These are phyloP conservation scores for Lithophane semibrunnea DNA, from an alignment of 2,888 invertebrate genomes.

Conservation along the genomic window DNA sequence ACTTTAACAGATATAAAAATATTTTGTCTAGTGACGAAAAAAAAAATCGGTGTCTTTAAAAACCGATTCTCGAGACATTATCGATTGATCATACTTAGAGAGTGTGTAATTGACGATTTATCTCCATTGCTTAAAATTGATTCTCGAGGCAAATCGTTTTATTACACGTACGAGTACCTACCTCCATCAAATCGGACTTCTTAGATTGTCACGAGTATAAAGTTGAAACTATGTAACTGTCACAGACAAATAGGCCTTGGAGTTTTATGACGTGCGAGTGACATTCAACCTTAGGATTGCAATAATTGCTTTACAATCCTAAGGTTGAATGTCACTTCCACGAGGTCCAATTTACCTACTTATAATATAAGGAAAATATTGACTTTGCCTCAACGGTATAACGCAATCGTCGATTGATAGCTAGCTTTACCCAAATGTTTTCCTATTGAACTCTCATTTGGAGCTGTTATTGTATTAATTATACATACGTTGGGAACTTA, in stretches of 20 bases:
- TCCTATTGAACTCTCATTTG: slow-evolving; percentile 35
- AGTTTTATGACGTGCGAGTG: not conserved
- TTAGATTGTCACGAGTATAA: no score
- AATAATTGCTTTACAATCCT: not conserved
- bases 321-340: not conserved
- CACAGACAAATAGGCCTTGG: not conserved
- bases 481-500: not conserved
- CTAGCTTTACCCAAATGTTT: slow-evolving; percentile 35
- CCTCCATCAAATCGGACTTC: no score
- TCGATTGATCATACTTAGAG: no score
- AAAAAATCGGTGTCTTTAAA: no score
- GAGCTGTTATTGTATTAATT: not conserved
- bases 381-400: slow-evolving; percentile 6
- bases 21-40: no score
- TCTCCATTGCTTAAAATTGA: no score
- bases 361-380: slow-evolving; percentile 44
- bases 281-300: no score
- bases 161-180: no score
- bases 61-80: no score
- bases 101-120: no score
- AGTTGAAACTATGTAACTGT: not conserved
- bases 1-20: no score
- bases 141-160: no score
- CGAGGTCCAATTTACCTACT: not conserved
- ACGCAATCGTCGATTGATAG: slow-evolving; percentile 8